Conservation (phyloP, 2,888 invertebrate genomes). For the Hydrotaea cyrtoneurina region DNA sequence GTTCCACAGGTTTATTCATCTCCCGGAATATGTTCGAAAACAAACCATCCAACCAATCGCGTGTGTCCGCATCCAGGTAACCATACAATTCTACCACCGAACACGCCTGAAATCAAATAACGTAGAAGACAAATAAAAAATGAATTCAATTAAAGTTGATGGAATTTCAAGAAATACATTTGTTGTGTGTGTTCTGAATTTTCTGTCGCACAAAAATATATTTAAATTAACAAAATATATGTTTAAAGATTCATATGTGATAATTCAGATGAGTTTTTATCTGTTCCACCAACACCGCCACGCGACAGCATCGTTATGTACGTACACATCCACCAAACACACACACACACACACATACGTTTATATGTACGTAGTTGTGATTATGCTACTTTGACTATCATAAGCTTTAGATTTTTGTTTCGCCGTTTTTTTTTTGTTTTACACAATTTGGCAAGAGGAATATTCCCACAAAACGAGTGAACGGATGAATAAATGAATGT, state of each 20-base stretch:
- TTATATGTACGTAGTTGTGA: neutral
- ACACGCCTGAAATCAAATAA: conserved; percentile 84
- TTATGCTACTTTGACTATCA: neutral
- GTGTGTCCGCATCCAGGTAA: conserved; percentile 89
- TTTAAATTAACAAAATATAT: neutral
- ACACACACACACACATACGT: neutral
- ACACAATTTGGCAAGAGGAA: neutral
- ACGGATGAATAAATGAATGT: neutral
- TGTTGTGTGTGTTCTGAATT: neutral
- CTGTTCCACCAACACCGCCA: neutral
- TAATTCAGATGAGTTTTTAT: neutral
- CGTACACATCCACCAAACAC: neutral
- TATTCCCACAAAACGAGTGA: neutral
- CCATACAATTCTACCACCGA: conserved; percentile 95
- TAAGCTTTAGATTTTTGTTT: conserved; percentile 11
- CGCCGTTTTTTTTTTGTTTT: neutral
- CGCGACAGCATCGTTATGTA: neutral
- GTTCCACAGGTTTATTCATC: conserved; percentile 88
- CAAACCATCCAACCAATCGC: conserved; percentile 96
- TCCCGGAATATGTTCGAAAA: conserved; percentile 95
- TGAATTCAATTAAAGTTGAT: neutral
- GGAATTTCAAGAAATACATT: neutral
- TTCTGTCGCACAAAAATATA: neutral
- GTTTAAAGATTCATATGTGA: neutral
- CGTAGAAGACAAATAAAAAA: neutral